These are phyloP conservation scores for Xylota sylvarum DNA, from an alignment of 2,888 invertebrate species.

Conservation along the genomic window DNA sequence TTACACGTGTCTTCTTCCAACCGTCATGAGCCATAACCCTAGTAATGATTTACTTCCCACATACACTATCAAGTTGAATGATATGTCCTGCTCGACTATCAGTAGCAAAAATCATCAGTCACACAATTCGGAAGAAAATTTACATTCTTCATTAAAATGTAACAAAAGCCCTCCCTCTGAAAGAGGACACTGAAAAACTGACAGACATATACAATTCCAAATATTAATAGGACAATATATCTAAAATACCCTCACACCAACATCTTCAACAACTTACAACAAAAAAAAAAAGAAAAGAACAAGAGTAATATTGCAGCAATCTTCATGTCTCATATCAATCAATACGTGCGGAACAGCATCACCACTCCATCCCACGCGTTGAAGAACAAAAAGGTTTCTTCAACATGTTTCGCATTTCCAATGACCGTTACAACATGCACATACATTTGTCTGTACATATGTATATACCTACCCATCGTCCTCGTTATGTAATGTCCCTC, in stretches of 20 bases:
- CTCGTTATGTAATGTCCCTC: constrained; percentile 73
- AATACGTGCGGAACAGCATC: constrained; percentile 63
- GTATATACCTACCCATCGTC: constrained; percentile 32
- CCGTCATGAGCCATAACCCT: neutral
- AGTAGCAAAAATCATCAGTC: constrained; percentile 38
- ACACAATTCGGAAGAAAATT: constrained; percentile 31
- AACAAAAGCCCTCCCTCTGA: constrained; percentile 17
- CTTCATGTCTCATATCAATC: constrained; percentile 74
- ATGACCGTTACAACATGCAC: constrained; percentile 32
- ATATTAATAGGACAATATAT: constrained; percentile 69
- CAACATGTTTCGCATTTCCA: constrained; percentile 65
- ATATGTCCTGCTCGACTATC: constrained; percentile 1
- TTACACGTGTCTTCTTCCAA: neutral
- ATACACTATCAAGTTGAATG: constrained; percentile 1
- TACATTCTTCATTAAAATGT: constrained; percentile 47
- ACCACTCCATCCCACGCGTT: constrained; percentile 21
- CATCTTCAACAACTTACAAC: neutral
- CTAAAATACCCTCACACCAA: constrained; percentile 16
- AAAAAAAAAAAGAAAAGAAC: constrained; percentile 38
- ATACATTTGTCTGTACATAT: neutral
- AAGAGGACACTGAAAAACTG: constrained; percentile 38
- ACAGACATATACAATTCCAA: constrained; percentile 42
- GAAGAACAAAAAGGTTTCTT: constrained; percentile 65
- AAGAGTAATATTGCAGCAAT: constrained; percentile 70
- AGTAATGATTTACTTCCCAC: neutral